Conservation (phyloP, 2,113 vertebrate species). For the Conger conger region DNA sequence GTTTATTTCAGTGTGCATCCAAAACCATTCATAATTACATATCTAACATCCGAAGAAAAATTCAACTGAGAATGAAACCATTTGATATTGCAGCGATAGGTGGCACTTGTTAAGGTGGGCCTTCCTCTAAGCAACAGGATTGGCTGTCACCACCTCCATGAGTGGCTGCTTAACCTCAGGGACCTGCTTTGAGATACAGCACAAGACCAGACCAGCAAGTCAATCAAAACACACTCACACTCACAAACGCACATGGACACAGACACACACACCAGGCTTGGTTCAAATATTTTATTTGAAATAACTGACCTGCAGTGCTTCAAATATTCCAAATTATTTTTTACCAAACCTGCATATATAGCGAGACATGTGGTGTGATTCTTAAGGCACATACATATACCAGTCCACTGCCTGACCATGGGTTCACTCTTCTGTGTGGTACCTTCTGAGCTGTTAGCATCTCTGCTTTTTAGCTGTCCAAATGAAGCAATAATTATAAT, state of each 20-base stretch:
- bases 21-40: no score
- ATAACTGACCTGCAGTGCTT: neutral
- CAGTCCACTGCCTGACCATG: conserved; percentile 70
- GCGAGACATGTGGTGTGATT: no score
- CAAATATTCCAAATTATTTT: no score
- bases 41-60: no score
- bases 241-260: neutral
- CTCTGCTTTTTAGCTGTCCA: conserved; percentile 65
- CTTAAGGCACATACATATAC: no score
- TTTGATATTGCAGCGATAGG: no score
- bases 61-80: no score
- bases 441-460: no score
- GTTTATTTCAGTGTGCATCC: no score
- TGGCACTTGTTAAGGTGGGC: neutral
- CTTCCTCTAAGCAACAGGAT: conserved; percentile 25
- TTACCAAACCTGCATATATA: no score
- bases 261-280: neutral
- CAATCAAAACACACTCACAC: neutral
- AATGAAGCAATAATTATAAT: conserved; percentile 73
- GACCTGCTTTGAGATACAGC: conserved; percentile 40
- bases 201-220: neutral
- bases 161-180: conserved; percentile 44
- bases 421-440: no score
- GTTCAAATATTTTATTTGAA: neutral
- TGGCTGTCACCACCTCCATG: conserved; percentile 40